phyloP scores from a whole-genome alignment of 2,888 invertebrate genomes.

The Agonopterix arenella region DNA sequence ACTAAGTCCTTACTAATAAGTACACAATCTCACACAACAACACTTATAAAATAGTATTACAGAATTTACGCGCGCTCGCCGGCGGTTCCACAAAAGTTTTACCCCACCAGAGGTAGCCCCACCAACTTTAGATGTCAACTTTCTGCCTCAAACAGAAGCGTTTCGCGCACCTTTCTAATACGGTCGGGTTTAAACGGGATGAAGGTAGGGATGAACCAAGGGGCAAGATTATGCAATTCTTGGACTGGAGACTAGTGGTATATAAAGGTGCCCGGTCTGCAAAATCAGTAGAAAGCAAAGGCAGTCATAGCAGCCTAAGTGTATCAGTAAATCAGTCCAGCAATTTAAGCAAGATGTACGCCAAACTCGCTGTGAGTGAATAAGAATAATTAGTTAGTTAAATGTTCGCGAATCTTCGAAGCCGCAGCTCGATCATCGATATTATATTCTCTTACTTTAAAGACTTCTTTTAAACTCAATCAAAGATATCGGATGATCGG shows the following conservation, averaged over 20 bases:
- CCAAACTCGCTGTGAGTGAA: conserved; percentile 68
- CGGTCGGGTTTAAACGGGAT: conserved; percentile 40
- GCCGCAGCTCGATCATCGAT: too few species aligned
- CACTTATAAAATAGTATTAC: not conserved
- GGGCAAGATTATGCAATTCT: conserved; percentile 61
- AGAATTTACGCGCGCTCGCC: not conserved
- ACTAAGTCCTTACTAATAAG: too few species aligned
- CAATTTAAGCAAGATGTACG: conserved; percentile 65
- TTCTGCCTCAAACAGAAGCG: conserved; percentile 22
- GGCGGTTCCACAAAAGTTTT: conserved; percentile 4
- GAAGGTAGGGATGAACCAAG: conserved; percentile 65
- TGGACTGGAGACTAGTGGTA: conserved; percentile 24
- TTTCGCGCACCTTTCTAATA: conserved; percentile 41
- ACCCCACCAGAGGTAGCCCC: conserved; percentile 49
- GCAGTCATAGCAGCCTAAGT: conserved; percentile 48
- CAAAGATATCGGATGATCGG: not conserved
- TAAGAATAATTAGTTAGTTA: conserved; percentile 2
- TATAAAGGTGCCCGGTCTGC: conserved; percentile 18
- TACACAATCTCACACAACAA: conserved; percentile 5
- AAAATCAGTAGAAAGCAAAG: conserved; percentile 51
- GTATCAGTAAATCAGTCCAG: conserved; percentile 63
- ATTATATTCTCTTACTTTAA: too few species aligned
- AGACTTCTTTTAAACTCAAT: too few species aligned
- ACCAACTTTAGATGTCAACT: conserved; percentile 35
- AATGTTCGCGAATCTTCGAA: too few species aligned